Percentiles rank a stretch among this genome's conserved stretches.
phyloP scores from a whole-genome alignment of 1,140 invertebrate species.

The Drosophila albomicans region DNA sequence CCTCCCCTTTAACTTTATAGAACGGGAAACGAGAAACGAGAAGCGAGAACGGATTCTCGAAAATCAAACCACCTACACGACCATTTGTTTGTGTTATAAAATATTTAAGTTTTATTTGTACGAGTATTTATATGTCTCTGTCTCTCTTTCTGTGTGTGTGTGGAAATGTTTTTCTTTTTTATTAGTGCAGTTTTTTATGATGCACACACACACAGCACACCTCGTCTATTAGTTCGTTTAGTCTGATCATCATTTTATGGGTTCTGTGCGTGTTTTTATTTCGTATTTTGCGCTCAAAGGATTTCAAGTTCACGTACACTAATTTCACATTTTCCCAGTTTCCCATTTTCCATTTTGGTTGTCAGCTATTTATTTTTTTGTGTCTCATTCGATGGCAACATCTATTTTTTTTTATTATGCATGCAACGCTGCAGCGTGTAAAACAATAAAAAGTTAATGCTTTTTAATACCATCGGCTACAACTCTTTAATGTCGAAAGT shows the following conservation, averaged over 20 bases:
- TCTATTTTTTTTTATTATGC: constrained; percentile 46
- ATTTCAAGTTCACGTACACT: constrained; percentile 81
- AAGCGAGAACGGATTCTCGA: neutral
- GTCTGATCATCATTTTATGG: constrained; percentile 65
- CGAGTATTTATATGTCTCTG: constrained; percentile 43
- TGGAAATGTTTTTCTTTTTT: constrained; percentile 61
- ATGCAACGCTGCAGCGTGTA: constrained; percentile 53
- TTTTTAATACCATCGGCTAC: constrained; percentile 60
- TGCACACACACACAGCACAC: constrained; percentile 40
- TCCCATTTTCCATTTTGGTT: constrained; percentile 3
- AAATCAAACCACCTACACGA: constrained; percentile 40
- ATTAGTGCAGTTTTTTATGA: constrained; percentile 79
- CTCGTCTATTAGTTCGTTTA: constrained; percentile 2
- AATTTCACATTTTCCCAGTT: constrained; percentile 52
- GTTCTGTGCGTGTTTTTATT: constrained; percentile 81
- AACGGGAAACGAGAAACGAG: neutral
- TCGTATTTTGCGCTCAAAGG: constrained; percentile 77
- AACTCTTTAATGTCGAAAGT: constrained; percentile 74
- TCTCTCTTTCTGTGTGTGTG: constrained; percentile 15
- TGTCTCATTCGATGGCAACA: neutral
- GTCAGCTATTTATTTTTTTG: neutral
- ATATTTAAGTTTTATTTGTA: constrained; percentile 56
- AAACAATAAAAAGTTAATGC: constrained; percentile 66
- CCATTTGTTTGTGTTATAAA: constrained; percentile 46
- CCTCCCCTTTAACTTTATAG: neutral